These are phyloP conservation scores for Atherinosoma microstoma DNA, from an alignment of 2,797 vertebrate species.

Conservation along the genomic window DNA sequence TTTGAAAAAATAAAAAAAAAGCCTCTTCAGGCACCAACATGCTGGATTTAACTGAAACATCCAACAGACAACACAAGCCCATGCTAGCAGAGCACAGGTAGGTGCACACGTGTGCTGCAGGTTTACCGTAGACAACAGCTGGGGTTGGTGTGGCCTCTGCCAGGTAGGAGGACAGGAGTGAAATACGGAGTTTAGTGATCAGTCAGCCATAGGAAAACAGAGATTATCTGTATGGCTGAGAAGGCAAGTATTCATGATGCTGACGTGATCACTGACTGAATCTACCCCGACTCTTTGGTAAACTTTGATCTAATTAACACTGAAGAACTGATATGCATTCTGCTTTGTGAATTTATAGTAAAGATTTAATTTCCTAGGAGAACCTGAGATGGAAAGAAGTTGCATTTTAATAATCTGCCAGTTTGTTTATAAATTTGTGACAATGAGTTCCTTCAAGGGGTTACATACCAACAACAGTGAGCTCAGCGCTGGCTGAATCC, in stretches of 20 bases:
- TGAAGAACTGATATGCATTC: slow-evolving; percentile 40
- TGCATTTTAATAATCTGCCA: slow-evolving; percentile 32
- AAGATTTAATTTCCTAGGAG: slow-evolving; percentile 29
- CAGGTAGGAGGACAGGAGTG: slow-evolving; percentile 87
- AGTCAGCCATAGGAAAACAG: slow-evolving; percentile 62
- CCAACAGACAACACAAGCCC: slow-evolving; percentile 51
- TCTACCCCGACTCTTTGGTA: slow-evolving; percentile 16
- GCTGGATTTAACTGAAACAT: slow-evolving; percentile 65
- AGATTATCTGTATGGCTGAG: slow-evolving; percentile 49
- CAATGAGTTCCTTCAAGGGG: not conserved
- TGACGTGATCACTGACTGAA: slow-evolving; percentile 45
- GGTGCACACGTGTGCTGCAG: slow-evolving; percentile 39
- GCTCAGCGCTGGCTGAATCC: slow-evolving; percentile 91
- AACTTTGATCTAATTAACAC: slow-evolving; percentile 54
- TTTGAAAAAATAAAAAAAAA: slow-evolving; percentile 5
- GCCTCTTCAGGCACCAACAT: slow-evolving; percentile 60
- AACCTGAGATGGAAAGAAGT: slow-evolving; percentile 19
- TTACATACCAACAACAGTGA: slow-evolving; percentile 94
- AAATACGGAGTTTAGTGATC: slow-evolving; percentile 83
- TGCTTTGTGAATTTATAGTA: slow-evolving; percentile 18
- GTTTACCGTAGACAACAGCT: slow-evolving; percentile 94
- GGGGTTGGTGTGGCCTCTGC: slow-evolving; percentile 93
- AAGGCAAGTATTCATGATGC: slow-evolving; percentile 64
- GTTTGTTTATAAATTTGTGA: slow-evolving; percentile 14
- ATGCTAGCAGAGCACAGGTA: slow-evolving; percentile 52